Evolutionary conservation across 2,113 vertebrate species (phyloP), one percentile per base, ranked within the genome.

Genomic region (Microtus ochrogaster): DNA sequence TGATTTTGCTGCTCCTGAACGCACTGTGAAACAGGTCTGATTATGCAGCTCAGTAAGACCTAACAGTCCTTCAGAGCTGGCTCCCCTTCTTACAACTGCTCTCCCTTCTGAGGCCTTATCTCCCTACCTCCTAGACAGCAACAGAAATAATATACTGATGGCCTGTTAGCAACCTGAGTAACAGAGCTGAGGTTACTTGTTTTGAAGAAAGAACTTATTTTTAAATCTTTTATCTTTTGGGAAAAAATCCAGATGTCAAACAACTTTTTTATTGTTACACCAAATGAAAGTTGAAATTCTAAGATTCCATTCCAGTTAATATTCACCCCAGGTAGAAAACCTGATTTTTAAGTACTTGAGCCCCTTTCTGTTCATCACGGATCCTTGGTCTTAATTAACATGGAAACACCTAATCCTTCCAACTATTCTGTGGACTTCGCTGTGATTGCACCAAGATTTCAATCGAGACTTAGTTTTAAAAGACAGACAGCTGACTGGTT

Each of bases 1-100:
- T 21, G 41, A 61, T 58, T 92, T 72, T 4, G 52, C 73, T 19
- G 47, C 78, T 93, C 68, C 52, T 93, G 7, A 24, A n/a, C 58
- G 77, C 97, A 97, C 98, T 98, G 97, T 98, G 98, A 98, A 97
- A 92, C 96, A 86, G 89, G 70, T 89, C 70, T 73, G 47, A n/a
- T 19, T 55, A 44, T 90, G 79, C 94, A 94, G 77, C 88, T 97
- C 89, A 73, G 86, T 19, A 11, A 58, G 2, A 73, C 87, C 94
- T 92, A 84, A 95, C 93, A 96, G 0, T 97, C 97, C 97, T 97
- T 97, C 89, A 97, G 96, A 97, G 94, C 79, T 65, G 82, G 82
- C 70, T 95, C 47, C 65, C 82, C 22, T 72, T 41, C 79, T 95
- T 70, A 55, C 21, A 68, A 92, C 63, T 89, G 72, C 81, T 97